A percentile compares a stretch with the other conserved stretches of the same genome.
phyloP scores from a whole-genome alignment of 2,888 invertebrate species.

The Drosophila pseudotalamancana region DNA sequence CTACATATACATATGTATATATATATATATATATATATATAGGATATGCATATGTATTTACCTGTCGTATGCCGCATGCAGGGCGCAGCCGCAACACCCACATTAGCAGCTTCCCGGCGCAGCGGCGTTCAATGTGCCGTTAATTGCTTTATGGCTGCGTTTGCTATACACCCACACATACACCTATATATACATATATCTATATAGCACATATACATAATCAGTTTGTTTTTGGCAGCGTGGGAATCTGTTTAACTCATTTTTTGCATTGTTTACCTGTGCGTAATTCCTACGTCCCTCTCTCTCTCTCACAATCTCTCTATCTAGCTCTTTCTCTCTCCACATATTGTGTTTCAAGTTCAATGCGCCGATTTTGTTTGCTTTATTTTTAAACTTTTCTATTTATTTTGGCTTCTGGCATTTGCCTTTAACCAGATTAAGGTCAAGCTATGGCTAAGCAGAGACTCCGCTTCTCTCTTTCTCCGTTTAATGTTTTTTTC shows the following conservation, averaged over 20 bases:
- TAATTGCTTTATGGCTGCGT: slow-evolving; percentile 72
- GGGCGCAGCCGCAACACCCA: slow-evolving; percentile 75
- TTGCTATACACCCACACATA: not conserved
- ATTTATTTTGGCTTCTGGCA: slow-evolving; percentile 39
- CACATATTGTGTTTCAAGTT: slow-evolving; percentile 54
- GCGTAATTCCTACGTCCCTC: slow-evolving; percentile 32
- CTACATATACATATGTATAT: not conserved
- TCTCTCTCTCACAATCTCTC: not conserved
- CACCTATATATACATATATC: not conserved
- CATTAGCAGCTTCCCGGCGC: slow-evolving; percentile 61
- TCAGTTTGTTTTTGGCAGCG: slow-evolving; percentile 39
- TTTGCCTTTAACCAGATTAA: slow-evolving; percentile 69
- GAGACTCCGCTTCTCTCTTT: slow-evolving; percentile 12
- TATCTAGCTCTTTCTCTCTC: slow-evolving; percentile 1
- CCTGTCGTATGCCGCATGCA: slow-evolving; percentile 55
- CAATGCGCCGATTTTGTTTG: slow-evolving; percentile 49
- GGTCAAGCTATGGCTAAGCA: slow-evolving; percentile 58
- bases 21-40: not conserved
- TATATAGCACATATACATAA: not conserved
- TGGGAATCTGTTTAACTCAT: slow-evolving; percentile 50
- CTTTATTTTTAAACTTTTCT: slow-evolving; percentile 68
- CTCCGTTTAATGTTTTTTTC: slow-evolving; percentile 45
- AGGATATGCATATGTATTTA: slow-evolving; percentile 15
- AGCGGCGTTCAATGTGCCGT: slow-evolving; percentile 54
- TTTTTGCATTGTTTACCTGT: slow-evolving; percentile 52